phyloP scores from a whole-genome alignment of 2,113 vertebrate species.

The Zosterops japonicus region DNA sequence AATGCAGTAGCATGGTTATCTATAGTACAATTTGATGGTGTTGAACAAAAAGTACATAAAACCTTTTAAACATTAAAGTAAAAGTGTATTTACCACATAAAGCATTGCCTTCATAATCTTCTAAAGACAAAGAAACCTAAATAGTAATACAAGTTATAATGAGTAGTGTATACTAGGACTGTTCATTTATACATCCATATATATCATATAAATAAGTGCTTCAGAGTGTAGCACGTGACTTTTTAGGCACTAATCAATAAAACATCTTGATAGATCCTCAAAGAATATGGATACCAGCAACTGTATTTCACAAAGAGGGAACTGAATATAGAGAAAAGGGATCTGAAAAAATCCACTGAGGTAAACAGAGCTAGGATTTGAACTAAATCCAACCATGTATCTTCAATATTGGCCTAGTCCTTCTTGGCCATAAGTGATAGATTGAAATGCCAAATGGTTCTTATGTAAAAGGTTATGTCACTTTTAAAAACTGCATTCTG shows the following conservation, averaged over 20 bases:
- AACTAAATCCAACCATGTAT: neutral
- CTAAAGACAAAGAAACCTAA: neutral
- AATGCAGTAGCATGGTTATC: neutral
- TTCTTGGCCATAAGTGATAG: neutral
- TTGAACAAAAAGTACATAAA: neutral
- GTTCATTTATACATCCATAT: neutral
- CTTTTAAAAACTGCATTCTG: neutral
- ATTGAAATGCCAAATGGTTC: neutral
- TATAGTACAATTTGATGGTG: neutral
- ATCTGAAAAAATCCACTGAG: neutral
- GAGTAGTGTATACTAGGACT: neutral
- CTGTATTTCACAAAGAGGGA: neutral
- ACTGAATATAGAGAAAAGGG: neutral
- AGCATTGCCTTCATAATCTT: neutral
- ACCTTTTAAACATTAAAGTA: neutral
- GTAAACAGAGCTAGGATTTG: neutral
- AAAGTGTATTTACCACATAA: neutral
- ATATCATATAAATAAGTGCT: neutral
- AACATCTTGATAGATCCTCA: neutral
- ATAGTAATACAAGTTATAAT: neutral
- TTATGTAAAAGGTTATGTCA: neutral
- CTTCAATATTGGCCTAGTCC: neutral
- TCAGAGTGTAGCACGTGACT: neutral
- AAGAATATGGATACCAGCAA: neutral
- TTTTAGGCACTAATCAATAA: neutral